A percentile compares a stretch with the other conserved stretches of the same genome.
Evolutionary conservation across 2,888 invertebrate species (phyloP).

Genomic region (Pelosia muscerda): DNA sequence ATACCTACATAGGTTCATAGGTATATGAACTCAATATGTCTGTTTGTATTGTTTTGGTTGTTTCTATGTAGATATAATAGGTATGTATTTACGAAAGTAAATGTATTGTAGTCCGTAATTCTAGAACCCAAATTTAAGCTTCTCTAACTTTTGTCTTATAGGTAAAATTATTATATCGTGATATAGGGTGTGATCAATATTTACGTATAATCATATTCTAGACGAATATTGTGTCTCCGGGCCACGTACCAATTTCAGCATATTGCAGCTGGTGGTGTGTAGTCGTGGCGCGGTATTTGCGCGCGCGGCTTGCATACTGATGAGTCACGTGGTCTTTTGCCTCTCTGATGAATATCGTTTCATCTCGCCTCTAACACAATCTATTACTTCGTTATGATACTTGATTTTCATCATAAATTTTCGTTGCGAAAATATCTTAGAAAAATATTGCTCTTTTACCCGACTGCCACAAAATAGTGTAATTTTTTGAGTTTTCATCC

Average conservation of each 20-base stretch:
- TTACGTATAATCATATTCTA: conserved; percentile 39
- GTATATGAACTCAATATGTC: no score
- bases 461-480: neutral
- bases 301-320: conserved; percentile 74
- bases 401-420: conserved; percentile 8
- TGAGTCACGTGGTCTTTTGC: conserved; percentile 51
- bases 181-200: conserved; percentile 45
- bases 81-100: no score
- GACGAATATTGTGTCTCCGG: conserved; percentile 65
- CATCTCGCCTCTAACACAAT: conserved; percentile 25
- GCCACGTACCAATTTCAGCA: conserved; percentile 81
- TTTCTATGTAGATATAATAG: no score
- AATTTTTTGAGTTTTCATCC: neutral
- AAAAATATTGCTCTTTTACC: conserved; percentile 6
- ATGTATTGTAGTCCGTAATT: no score
- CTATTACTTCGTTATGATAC: conserved; percentile 26
- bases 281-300: conserved; percentile 64
- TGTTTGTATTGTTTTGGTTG: no score
- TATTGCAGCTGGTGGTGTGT: conserved; percentile 76
- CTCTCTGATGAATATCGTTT: conserved; percentile 26
- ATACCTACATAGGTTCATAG: no score
- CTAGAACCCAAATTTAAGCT: no score
- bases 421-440: neutral
- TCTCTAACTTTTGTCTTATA: no score
- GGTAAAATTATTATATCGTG: conserved; percentile 41